Base-by-base conservation (phyloP, 2,797 vertebrate species). In the Emydoidea blandingii region DNA sequence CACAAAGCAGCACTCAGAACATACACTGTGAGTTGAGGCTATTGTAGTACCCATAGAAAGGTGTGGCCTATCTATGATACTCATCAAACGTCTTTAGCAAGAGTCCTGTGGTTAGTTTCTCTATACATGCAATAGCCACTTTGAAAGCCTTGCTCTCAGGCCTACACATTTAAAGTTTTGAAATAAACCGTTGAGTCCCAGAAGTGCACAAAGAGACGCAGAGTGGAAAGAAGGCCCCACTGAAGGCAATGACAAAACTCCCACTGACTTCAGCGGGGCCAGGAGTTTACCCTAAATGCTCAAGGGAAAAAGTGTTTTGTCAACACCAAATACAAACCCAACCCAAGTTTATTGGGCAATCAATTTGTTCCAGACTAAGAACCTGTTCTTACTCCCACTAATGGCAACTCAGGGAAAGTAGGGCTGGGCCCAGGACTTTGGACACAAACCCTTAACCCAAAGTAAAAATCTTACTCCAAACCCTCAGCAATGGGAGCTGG, bases 401-500 rank as follows among this genome's bases (percentile, higher is more conserved):
- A 14, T 49, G 65, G 34, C 9, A 68, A 37, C 65, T 85, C 49
- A n/a, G 59, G 57, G 16, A 53, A 47, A 54, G 53, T 72, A 18
- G 80, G 74, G 47, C 62, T 62, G 82, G 57, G 8, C 49, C 57
- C 41, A 18, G 27, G 37, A 83, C n/a, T 12, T 3, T 0, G 0
- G 25, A 31, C 47, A 91, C n/a, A 79, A 79, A 34, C 37, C 16
- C 59, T 49, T 53, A 87, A 49, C 47, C 31, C 23, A 88, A 25
- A 44, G 72, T 18, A 93, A 80, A 81, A 57, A 79, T 87, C 41
- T n/a, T 65, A 94, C 62, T 34, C 41, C 81, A 88, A 94, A 0
- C 47, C 15, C 47, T 12, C 37, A 80, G 65, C 91, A 96, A 94
- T 41, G 41, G 87, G 74, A 90, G 31, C 31, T 79, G 52, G 19